Evolutionary conservation across 2,888 invertebrate species (phyloP), one percentile per base, ranked within the genome.

Genomic region (Aphidoletes aphidimyza): DNA sequence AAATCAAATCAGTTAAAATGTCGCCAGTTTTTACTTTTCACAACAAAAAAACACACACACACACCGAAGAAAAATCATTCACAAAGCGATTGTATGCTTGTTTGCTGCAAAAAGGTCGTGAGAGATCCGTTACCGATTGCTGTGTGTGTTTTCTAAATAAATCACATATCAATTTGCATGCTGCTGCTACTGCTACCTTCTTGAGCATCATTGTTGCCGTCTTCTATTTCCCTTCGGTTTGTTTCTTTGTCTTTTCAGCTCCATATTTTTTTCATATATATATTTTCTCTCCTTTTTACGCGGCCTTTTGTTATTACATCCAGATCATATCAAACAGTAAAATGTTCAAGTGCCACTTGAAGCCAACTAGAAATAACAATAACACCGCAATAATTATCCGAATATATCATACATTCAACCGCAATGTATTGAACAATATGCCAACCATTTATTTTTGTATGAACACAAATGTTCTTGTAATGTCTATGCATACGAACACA

Each of bases 301-400:
- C 22, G 5, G 30, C 6, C 22, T 14, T 69, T 69, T 69, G 69
- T 69, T 69, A 30, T 69, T 69, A 14, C 69, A 69, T 30, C 14
- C 30, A 69, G 69, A 69, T 69, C 14, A 30, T 69, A 69, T 69
- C 69, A 69, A 30, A 69, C 69, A 69, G 30, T 69, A 69, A 34
- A 69, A 69, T 69, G 69, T 69, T 69, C 69, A 69, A 69, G 69
- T 69, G 34, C 30, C 69, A 69, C 69, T 69, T 69, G 14, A 69
- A 30, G 14, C 34, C 69, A 69, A 69, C 69, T 69, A 69, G 69
- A 69, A 69, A 69, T 69, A 69, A 69, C 69, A 69, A 69, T 69
- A 69, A 69, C 54, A 69, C 2, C 34, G 69, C 30, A 19, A 69
- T 69, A 69, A 69, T 69, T 69, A 69, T 69, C 5, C 69, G 69